phyloP scores from a whole-genome alignment of 2,888 invertebrate species.

The Parasteatoda lunata region DNA sequence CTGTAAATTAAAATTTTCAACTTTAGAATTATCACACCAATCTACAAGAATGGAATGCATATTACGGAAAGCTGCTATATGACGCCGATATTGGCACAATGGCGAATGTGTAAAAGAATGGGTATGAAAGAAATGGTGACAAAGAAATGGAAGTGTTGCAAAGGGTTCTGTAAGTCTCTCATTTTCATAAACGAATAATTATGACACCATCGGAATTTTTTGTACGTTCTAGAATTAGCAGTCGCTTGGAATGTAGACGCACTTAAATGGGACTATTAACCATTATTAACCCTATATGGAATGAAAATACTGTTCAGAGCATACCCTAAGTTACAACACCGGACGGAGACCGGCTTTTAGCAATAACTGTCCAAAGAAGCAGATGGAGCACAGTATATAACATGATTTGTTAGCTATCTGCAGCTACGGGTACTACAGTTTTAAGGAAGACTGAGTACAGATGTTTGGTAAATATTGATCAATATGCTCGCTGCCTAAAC shows the following conservation, averaged over 20 bases:
- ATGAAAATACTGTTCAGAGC: slow-evolving; percentile 12
- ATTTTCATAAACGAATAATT: background rate
- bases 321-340: background rate
- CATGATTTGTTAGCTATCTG: background rate
- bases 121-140: background rate
- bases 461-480: slow-evolving; percentile 1
- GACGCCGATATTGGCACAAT: background rate
- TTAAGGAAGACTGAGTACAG: slow-evolving; percentile 1
- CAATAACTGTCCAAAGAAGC: background rate
- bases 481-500: slow-evolving; percentile 3
- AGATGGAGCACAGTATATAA: background rate
- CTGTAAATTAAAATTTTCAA: background rate
- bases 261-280: no score
- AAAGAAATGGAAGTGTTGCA: background rate
- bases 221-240: background rate
- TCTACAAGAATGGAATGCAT: background rate
- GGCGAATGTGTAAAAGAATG: background rate
- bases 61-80: background rate
- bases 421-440: slow-evolving; percentile 2
- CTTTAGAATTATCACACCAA: background rate
- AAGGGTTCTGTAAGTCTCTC: background rate
- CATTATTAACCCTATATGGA: no score
- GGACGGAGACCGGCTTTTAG: slow-evolving; percentile 9
- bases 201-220: background rate
- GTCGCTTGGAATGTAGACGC: background rate